Evolutionary conservation across 2,113 vertebrate genomes (phyloP).

Genomic region (Perca schrenkii): DNA sequence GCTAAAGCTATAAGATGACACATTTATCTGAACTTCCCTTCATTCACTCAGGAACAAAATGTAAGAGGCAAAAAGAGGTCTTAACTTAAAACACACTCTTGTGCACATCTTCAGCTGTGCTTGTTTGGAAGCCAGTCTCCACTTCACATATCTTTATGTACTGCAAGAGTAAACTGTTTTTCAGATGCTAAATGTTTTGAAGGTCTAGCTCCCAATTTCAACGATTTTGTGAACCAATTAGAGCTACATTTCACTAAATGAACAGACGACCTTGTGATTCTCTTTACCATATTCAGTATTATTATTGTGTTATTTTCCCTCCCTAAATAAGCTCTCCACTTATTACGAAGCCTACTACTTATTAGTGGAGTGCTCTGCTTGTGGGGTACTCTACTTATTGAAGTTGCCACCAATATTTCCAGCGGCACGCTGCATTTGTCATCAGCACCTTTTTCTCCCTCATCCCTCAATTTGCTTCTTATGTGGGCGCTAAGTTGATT

Average conservation of each 20-base stretch:
- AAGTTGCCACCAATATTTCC: background rate
- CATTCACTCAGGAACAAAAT: background rate
- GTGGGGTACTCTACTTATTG: constrained; percentile 1
- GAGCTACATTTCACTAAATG: background rate
- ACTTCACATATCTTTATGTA: background rate
- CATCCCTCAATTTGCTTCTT: too few species aligned
- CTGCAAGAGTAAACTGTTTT: background rate
- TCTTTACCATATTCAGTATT: background rate
- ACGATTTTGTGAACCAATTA: background rate
- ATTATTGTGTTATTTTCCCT: background rate
- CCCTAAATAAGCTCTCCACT: background rate
- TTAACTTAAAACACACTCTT: background rate
- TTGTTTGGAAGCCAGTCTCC: background rate
- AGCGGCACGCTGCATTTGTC: background rate
- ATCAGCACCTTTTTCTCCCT: background rate
- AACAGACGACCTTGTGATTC: background rate
- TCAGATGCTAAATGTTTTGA: constrained; percentile 1
- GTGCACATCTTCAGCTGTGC: constrained; percentile 9
- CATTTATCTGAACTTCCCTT: constrained; percentile 22
- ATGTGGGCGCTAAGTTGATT: too few species aligned
- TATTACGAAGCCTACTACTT: background rate
- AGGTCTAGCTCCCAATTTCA: background rate
- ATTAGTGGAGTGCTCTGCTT: background rate
- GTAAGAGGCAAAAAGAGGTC: constrained; percentile 13
- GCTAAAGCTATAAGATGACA: constrained; percentile 1